Percentiles rank a stretch among this genome's conserved stretches.
Conservation (phyloP, 2,797 vertebrate species). For the Arrhamphus sclerolepis region DNA sequence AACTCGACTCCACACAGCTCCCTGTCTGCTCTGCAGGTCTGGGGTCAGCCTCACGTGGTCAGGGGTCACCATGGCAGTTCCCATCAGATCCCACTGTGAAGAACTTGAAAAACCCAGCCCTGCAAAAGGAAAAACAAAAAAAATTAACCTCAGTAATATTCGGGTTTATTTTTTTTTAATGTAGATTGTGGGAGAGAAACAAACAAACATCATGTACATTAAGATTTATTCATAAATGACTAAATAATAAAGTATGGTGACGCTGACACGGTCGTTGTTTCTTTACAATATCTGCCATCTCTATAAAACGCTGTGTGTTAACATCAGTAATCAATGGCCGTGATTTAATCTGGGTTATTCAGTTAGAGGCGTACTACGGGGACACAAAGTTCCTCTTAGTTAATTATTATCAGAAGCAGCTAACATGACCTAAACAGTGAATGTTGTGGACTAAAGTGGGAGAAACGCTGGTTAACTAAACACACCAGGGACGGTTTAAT, state of each 20-base stretch:
- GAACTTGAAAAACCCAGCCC: slow-evolving; percentile 90
- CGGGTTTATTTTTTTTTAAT: no score
- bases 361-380: neutral
- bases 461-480: no score
- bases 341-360: neutral
- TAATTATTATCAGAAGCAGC: slow-evolving; percentile 24
- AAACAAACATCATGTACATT: no score
- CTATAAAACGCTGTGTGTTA: no score
- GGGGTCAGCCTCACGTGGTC: slow-evolving; percentile 92
- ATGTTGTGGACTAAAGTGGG: no score
- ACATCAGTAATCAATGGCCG: no score
- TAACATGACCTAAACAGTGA: neutral
- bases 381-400: slow-evolving; percentile 25
- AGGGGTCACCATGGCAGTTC: slow-evolving; percentile 89
- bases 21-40: slow-evolving; percentile 92
- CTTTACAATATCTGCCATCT: no score
- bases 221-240: no score
- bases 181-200: no score
- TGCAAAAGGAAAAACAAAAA: slow-evolving; percentile 54
- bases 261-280: no score
- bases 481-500: no score
- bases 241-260: no score
- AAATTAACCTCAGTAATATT: neutral
- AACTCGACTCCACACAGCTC: slow-evolving; percentile 92
- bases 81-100: slow-evolving; percentile 91